Percentiles rank a stretch among this genome's conserved stretches.
Evolutionary conservation across 2,113 vertebrate genomes (phyloP).

Genomic region (Lucifuga dentata): DNA sequence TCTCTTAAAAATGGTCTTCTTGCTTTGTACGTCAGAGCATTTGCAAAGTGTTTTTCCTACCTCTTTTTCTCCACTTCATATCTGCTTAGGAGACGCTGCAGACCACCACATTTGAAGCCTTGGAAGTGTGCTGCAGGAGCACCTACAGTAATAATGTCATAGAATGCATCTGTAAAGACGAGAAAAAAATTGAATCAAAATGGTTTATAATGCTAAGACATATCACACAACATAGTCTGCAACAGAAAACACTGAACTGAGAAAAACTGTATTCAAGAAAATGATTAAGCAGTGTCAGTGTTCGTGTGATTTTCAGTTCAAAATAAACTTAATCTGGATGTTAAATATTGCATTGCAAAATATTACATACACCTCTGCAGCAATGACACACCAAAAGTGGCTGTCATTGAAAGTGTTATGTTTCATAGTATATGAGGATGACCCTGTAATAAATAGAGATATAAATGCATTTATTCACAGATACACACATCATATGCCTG

Average conservation of each 20-base stretch:
- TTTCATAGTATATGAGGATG: too few species aligned
- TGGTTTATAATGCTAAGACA: not conserved
- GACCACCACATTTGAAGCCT: conserved; percentile 96
- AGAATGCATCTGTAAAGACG: conserved; percentile 87
- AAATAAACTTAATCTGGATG: not conserved
- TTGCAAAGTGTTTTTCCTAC: conserved; percentile 76
- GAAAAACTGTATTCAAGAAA: conserved; percentile 5
- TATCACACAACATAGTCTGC: not conserved
- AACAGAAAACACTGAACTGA: not conserved
- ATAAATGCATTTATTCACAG: not conserved
- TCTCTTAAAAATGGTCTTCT: conserved; percentile 2
- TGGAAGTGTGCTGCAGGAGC: conserved; percentile 96
- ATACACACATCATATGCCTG: not conserved
- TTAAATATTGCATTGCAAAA: not conserved
- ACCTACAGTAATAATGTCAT: conserved; percentile 95
- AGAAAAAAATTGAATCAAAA: conserved; percentile 1
- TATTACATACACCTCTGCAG: not conserved
- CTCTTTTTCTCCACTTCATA: conserved; percentile 96
- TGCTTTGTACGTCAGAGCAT: not conserved
- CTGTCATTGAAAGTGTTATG: too few species aligned
- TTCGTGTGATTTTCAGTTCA: not conserved
- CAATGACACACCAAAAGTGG: not conserved
- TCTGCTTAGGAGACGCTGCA: conserved; percentile 91
- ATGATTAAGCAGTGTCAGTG: not conserved
- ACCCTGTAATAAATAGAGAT: not conserved